A percentile compares a stretch with the other conserved stretches of the same genome.
phyloP scores from a whole-genome alignment of 2,888 invertebrate species.

The Xanthorhoe designata region DNA sequence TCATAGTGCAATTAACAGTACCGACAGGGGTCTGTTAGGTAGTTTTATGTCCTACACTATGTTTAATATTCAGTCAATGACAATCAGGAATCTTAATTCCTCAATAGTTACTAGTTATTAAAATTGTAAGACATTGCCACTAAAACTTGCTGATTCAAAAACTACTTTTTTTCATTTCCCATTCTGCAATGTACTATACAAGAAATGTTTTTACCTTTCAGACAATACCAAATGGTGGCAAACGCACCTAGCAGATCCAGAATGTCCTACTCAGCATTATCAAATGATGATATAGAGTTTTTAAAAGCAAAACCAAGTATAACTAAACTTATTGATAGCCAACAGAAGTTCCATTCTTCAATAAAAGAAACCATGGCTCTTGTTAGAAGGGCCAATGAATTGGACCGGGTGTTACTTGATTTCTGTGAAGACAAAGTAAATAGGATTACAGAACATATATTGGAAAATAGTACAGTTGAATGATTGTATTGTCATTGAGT shows the following conservation, averaged over 20 bases:
- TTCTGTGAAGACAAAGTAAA: constrained; percentile 64
- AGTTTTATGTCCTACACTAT: no score
- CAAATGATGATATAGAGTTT: constrained; percentile 77
- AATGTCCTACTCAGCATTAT: constrained; percentile 68
- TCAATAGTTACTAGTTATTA: no score
- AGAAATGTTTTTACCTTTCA: constrained; percentile 49
- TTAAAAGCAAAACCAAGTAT: constrained; percentile 72
- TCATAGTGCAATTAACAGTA: no score
- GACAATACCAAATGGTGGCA: constrained; percentile 69
- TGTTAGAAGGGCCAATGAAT: constrained; percentile 57
- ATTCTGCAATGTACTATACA: no score
- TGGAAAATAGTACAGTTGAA: constrained; percentile 69
- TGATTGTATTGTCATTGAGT: constrained; percentile 9
- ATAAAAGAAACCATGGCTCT: constrained; percentile 62
- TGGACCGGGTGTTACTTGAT: constrained; percentile 65
- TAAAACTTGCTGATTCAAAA: no score
- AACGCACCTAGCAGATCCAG: constrained; percentile 62
- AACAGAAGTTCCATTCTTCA: constrained; percentile 66
- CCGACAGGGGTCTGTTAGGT: no score
- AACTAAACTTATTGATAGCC: constrained; percentile 67
- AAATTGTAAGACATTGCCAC: no score
- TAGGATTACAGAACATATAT: constrained; percentile 67
- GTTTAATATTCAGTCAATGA: no score
- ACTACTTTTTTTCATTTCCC: no score
- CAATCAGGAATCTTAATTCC: no score